Base-by-base conservation (phyloP, 2,797 vertebrate genomes). In the Gallirallus australis region DNA sequence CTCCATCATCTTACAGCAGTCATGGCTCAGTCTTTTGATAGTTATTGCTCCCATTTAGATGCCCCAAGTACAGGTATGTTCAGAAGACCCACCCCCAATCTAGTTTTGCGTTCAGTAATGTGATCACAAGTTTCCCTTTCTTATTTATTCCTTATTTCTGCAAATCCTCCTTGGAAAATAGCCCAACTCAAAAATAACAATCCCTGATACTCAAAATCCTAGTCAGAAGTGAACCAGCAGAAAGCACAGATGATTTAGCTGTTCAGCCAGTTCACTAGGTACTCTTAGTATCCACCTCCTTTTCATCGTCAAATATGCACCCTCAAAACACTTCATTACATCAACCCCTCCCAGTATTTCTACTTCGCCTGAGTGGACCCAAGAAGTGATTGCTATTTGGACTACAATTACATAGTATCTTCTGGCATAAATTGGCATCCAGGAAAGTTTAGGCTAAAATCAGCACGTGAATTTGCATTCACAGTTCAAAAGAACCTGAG, bases 131-230 rank as follows among this genome's bases (percentile, higher is more conserved):
- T 71, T 94, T 90, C 25, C 11, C 8, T 12, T 76, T 84, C 63
- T 82, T 92, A 45, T 78, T 63, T 83, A 16, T 37, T 86, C n/a
- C 78, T 80, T 59, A 30, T 65, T 92, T 92, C 53, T 78, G 12
- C 35, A 94, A 93, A 82, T 37, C 30, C 16, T 83, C 3, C 53
- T 64, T 71, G 35, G 27, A 68, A 93, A 81, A 59, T 5, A 61
- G 8, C 16, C 39, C 30, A 45, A 24, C 13, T 61, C 31, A 77
- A 81, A 82, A 87, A 23, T 31, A 77, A 31, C 19, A 61, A 5
- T 31, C 9, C 28, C 30, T 54, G 28, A 37, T 19, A n/a, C 5
- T 28, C 14, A 92, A 78, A 77, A 82, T n/a, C 56, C 37, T 82
- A 4, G 28, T 53, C 71, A 57, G 47, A 72, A 56, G 4, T 35